A percentile compares a stretch with the other conserved stretches of the same genome.
These are phyloP conservation scores for Cheilosia variabilis DNA, from an alignment of 2,888 invertebrate genomes.

Conservation along the genomic window DNA sequence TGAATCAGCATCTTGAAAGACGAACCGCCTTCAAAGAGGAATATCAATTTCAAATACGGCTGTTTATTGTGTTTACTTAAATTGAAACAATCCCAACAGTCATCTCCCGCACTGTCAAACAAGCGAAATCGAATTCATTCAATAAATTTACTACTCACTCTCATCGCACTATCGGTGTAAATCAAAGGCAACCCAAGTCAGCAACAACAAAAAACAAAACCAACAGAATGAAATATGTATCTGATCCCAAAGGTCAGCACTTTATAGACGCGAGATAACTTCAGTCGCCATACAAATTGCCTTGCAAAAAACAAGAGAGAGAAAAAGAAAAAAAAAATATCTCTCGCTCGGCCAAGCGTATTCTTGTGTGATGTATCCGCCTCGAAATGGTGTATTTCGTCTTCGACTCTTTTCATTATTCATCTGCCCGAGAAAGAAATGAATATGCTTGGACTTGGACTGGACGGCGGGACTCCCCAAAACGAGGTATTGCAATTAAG, in stretches of 20 bases:
- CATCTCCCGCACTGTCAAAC: conserved; percentile 23
- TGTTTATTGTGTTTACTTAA: background rate
- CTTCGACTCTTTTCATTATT: too few relatives aligned
- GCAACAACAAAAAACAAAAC: conserved; percentile 9
- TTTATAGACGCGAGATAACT: conserved; percentile 3
- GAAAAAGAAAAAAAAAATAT: background rate
- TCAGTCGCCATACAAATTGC: conserved; percentile 1
- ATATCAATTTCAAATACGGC: background rate
- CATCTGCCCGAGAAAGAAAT: too few relatives aligned
- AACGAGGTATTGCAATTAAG: too few relatives aligned
- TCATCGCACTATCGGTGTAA: conserved; percentile 5
- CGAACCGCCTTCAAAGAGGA: too few relatives aligned
- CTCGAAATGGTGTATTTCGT: too few relatives aligned
- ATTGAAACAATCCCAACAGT: conserved; percentile 2
- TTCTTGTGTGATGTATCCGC: background rate
- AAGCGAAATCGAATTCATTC: conserved; percentile 31
- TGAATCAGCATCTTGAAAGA: too few relatives aligned
- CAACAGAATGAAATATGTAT: conserved; percentile 51
- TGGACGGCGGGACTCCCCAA: too few relatives aligned
- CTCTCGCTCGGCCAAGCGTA: background rate
- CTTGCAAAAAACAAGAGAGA: background rate
- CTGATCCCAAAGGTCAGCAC: conserved; percentile 58
- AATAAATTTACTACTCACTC: conserved; percentile 32
- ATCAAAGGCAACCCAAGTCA: conserved; percentile 17
- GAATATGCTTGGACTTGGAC: too few relatives aligned